Percentiles rank a stretch among this genome's conserved stretches.
These are phyloP conservation scores for Rana temporaria DNA, from an alignment of 2,113 vertebrate species.

Conservation along the genomic window DNA sequence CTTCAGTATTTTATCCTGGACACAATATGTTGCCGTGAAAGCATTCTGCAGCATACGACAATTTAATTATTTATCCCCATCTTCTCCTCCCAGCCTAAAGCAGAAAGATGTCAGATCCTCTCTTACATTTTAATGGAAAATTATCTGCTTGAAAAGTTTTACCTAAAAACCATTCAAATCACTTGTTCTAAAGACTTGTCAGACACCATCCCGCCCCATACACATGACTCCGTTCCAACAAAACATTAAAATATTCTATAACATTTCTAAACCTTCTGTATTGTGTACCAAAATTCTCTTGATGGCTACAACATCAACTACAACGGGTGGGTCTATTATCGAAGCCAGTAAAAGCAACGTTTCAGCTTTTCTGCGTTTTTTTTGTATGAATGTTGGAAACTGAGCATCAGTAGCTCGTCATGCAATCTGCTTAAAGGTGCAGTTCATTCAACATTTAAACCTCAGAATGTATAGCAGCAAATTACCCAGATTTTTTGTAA, in stretches of 20 bases:
- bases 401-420: too few species aligned
- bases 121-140: slow-evolving; percentile 59
- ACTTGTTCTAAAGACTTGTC: slow-evolving; percentile 55
- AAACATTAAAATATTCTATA: not conserved
- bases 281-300: slow-evolving; percentile 1
- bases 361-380: too few species aligned
- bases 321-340: too few species aligned
- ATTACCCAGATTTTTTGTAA: too few species aligned
- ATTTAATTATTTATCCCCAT: slow-evolving; percentile 56
- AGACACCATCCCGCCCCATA: slow-evolving; percentile 23
- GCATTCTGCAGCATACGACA: slow-evolving; percentile 36
- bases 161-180: slow-evolving; percentile 55
- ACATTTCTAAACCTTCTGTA: slow-evolving; percentile 22
- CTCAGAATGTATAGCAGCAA: too few species aligned
- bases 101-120: slow-evolving; percentile 53
- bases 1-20: not conserved
- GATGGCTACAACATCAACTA: not conserved
- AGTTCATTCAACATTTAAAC: too few species aligned
- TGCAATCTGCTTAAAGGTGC: too few species aligned
- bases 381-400: too few species aligned
- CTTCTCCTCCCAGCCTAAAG: slow-evolving; percentile 32
- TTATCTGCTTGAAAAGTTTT: slow-evolving; percentile 58
- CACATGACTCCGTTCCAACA: slow-evolving; percentile 5
- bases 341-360: too few species aligned
- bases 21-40: slow-evolving; percentile 39